Base-by-base conservation (phyloP, 2,113 vertebrate species). In the Bubalus kerabau region DNA sequence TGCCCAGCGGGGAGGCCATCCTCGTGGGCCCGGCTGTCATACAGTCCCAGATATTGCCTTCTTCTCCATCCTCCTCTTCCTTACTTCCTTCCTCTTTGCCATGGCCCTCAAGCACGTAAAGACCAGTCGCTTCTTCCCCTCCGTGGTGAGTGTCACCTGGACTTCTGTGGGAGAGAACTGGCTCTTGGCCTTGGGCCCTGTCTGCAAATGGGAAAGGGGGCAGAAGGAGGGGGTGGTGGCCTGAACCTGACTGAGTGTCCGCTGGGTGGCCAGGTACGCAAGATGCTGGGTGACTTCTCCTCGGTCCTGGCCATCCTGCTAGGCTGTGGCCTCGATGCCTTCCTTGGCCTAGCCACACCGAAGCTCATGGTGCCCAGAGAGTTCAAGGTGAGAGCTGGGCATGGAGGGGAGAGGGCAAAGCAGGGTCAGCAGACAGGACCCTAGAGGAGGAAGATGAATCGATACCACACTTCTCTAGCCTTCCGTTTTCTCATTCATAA, bases 51-150 rank as follows among this genome's bases (percentile, higher is more conserved):
- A 99, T 80, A 84, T 99, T 52, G 96, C 99, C 84, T 98, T 99
- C n/a, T n/a, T 99, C 91, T 99, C 99, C 78, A 97, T 99, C 89
- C 98, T 99, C 82, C 98, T 99, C 64, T 99, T 99, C 0, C 95
- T 99, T 36, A 98, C 98, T n/a, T 99, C 99, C 16, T 99, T 99
- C 96, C 67, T 99, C 87, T 99, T 97, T 96, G 98, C 99, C 71
- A 74, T 28, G 0, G 46, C 6, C 0, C 97, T 99, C 96, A 99
- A 99, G 85, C 76, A 7, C 52, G 97, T 99, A 88, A 99, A 98
- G 98, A 98, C 91, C 86, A 99, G 99, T 97, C 94, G 76, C 94
- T 99, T 99, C 97, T 99, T 99, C 94, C 98, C 99, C 24, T 97
- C 92, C 0, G 62, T 95, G 83, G 99, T 99, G 95, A 99, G 99